A percentile compares a stretch with the other conserved stretches of the same genome.
phyloP scores from a whole-genome alignment of 2,888 invertebrate genomes.

The Heliconius ismenius region DNA sequence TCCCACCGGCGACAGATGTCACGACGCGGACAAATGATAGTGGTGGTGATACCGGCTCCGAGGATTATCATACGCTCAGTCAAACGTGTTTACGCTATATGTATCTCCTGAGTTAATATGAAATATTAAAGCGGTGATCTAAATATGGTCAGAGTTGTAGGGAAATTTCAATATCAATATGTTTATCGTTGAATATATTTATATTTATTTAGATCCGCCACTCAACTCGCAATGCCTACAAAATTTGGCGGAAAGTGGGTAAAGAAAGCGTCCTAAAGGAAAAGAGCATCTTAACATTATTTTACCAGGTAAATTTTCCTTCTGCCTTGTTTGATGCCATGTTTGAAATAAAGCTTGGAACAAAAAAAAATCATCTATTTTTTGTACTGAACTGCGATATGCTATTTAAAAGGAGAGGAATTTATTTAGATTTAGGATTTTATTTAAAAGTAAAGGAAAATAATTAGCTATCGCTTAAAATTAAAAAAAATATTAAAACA shows the following conservation, averaged over 20 bases:
- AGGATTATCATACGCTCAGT: constrained; percentile 46
- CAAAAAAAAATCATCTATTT: too few species aligned
- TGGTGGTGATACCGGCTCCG: constrained; percentile 49
- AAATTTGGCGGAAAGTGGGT: too few species aligned
- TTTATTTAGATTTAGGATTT: too few species aligned
- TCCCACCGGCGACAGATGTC: constrained; percentile 68
- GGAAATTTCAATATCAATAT: constrained; percentile 22
- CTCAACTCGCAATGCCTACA: too few species aligned
- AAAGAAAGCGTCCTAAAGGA: too few species aligned
- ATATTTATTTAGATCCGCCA: too few species aligned
- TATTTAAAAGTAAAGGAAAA: too few species aligned
- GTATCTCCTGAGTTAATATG: constrained; percentile 42
- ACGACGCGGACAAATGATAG: constrained; percentile 70
- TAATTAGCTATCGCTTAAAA: background rate
- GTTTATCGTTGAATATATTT: constrained; percentile 1
- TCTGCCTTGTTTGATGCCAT: too few species aligned
- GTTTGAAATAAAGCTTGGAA: too few species aligned
- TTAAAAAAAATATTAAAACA: background rate
- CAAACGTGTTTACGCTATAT: constrained; percentile 43
- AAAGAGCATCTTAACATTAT: too few species aligned
- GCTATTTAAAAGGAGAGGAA: too few species aligned
- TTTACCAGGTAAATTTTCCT: too few species aligned
- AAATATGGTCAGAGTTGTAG: constrained; percentile 34
- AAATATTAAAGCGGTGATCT: constrained; percentile 40
- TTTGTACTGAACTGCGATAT: background rate